Percentiles rank a stretch among this genome's conserved stretches.
Evolutionary conservation across 2,113 vertebrate genomes (phyloP).

Genomic region (Columbina picui): DNA sequence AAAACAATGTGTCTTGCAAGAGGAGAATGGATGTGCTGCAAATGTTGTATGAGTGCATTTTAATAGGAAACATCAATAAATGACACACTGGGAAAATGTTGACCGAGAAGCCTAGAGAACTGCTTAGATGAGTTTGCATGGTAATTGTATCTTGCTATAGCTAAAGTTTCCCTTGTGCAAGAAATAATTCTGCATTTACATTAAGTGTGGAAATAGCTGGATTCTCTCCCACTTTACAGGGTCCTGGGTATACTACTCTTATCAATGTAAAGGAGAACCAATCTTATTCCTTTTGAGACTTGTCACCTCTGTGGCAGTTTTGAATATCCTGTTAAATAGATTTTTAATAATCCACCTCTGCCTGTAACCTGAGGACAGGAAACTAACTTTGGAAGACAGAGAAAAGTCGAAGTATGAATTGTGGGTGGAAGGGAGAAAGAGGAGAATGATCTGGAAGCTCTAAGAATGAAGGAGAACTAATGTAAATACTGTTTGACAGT

Average conservation of each 20-base stretch:
- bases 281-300: not conserved
- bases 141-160: not conserved
- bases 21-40: not conserved
- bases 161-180: not conserved
- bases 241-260: not conserved
- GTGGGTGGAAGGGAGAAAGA: not conserved
- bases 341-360: not conserved
- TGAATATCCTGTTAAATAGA: not conserved
- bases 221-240: not conserved
- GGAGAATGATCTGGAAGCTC: not conserved
- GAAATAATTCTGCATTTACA: slow-evolving; percentile 9
- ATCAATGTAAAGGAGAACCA: not conserved
- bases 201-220: not conserved
- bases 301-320: not conserved
- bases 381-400: not conserved
- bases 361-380: not conserved
- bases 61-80: not conserved
- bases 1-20: not conserved
- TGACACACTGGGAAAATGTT: not conserved
- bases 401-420: not conserved
- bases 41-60: not conserved
- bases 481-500: not conserved
- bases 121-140: not conserved
- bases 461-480: not conserved
- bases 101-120: not conserved